Evolutionary conservation across 2,797 vertebrate species (phyloP), one percentile per base, ranked within the genome.

Genomic region (Betta splendens): DNA sequence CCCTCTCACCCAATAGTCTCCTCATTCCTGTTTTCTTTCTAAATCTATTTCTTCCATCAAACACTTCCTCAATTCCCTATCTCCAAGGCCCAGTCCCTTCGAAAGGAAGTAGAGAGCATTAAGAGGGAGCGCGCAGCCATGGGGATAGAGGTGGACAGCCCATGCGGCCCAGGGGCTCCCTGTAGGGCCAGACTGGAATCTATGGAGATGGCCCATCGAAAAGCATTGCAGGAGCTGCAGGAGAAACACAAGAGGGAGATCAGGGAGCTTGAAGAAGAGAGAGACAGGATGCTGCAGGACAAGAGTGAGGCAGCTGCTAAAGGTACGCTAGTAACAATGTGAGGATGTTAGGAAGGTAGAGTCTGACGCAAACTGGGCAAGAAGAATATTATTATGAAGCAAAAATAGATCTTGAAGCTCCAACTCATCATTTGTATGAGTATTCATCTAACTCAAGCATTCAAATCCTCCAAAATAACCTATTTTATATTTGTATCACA

Each of bases 141-240:
- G 52, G 58, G 50, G 22, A 63, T 66, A 18, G 72, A 72, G 31
- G 59, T 74, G 47, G 73, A 76, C 17, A 84, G 85, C 55, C 81
- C 85, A 0, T 92, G 91, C 32, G 89, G 90, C 21, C 87, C 89
- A 1, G 54, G 60, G 11, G 85, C 91, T 13, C 83, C 93, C 1
- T 98, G 96, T 0, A 89, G 94, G 64, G 91, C 89, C 74, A 94
- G 85, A 79, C 89, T 98, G 65, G 92, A 94, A 0, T 92, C 93
- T 62, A 94, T 98, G 92, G 94, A 95, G 79, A 81, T 65, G 4
- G 93, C 92, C 3, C 95, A 98, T 85, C 85, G 71, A 49, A 93
- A 91, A 70, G 90, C 89, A 56, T 91, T 97, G 85, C 89, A 88
- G 48, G 93, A 95, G 78, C 81, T 95, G 49, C 94, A 94, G 83